Evolutionary conservation across 2,888 invertebrate species (phyloP), one percentile per base, ranked within the genome.

Genomic region (Amphipyra tragopoginis): DNA sequence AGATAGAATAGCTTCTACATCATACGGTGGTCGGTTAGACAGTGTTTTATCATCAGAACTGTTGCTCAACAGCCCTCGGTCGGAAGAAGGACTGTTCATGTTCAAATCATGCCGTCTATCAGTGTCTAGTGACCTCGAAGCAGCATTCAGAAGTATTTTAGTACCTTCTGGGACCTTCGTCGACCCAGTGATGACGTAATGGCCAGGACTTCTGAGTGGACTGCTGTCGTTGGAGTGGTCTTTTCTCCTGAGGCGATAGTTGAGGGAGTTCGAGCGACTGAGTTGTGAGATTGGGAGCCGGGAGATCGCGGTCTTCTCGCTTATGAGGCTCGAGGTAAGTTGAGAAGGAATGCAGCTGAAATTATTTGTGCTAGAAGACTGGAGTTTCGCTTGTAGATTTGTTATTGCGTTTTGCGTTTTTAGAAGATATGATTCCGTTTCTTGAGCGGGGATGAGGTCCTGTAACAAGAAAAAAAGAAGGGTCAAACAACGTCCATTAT

Each of bases 401-500:
- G 95, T 95, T 76, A 96, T 96, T 0, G 95, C 96, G 75, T 95
- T 96, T 80, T 96, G 96, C 0, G 96, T 96, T 78, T 95, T 96
- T 39, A 95, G 90, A 11, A 96, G 88, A 72, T 96, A 96, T 0
- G 95, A 88, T 75, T 95, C 96, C 0, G 96, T 95, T 65, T 95
- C 95, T 84, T 94, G 94, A 0, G 87, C 76, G 26, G 94, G 94
- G 45, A 94, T 94, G 42, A 95, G 88, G 61, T 95, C 95, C 95
- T 95, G 93, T 36, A 92, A 94, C 88, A 89, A 91, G 47, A 4
- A 11, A 50, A 53, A 57, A 4, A 11, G 0, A 1, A 8, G n/a
- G 9, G 21, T 34, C 10, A 0, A 21, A 21, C 21, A 21, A 21
- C 21, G 21, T 21, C 21, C 21, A 21, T 21, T 2, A 21, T n/a